Base-by-base conservation (phyloP, 2,113 vertebrate species). In the Pungitius pungitius region DNA sequence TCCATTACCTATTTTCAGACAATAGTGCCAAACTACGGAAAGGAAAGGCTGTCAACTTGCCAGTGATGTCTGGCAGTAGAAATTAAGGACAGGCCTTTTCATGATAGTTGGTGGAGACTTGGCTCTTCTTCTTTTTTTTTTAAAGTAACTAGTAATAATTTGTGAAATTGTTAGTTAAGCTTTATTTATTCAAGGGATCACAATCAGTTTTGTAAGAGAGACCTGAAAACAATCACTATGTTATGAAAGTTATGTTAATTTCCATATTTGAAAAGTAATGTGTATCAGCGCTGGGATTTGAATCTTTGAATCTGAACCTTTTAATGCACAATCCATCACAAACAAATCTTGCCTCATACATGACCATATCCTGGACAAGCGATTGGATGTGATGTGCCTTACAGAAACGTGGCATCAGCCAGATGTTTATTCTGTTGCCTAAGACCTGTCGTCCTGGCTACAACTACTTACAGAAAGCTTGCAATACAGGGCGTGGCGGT, bases 321-420 rank as follows among this genome's bases (percentile, higher is more conserved):
- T n/a, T n/a, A n/a, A n/a, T n/a, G n/a, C n/a, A n/a, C n/a, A n/a
- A n/a, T n/a, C n/a, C n/a, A n/a, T n/a, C n/a, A n/a, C n/a, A n/a
- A n/a, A n/a, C n/a, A n/a, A n/a, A n/a, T n/a, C n/a, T n/a, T n/a
- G n/a, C n/a, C n/a, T n/a, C n/a, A n/a, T n/a, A n/a, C 8, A 52
- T 11, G 43, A 52, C 3, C 68, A 70, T n/a, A 70, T 70, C 4
- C 1, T 1, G 14, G 55, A 70, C 0, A 71, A 71, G 8, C 4
- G 35, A 37, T 8, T 37, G 4, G 35, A 37, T 8, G 4, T 37
- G 4, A 37, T 37, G 35, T 61, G 57, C 10, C 17, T 72, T 0
- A 61, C 33, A 20, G 49, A 73, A 12, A 73, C 70, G 17, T 62
- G 70, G 70, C 72, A 73, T 7, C 22, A 54, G 10, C 70, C 70